Base-by-base conservation (phyloP, 1,140 invertebrate genomes). In the Caenorhabditis remanei region DNA sequence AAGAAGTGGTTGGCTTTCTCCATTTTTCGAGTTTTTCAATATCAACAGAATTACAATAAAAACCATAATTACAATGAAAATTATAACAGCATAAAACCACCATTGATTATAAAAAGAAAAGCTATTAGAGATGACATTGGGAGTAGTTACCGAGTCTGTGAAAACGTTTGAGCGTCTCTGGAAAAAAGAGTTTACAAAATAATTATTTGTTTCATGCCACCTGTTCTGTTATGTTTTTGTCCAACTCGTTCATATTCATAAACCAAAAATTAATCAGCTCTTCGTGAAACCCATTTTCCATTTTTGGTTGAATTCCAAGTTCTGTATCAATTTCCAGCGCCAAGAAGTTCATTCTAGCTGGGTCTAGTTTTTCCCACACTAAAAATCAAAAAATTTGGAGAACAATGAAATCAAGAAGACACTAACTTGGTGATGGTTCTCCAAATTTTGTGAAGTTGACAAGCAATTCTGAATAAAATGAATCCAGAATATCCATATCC, bases 401-500 rank as follows among this genome's bases (percentile, higher is more conserved):
- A 43, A 0, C 0, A 5, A 14, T 14, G 0, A 32, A 46, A 32
- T 8, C 0, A 11, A 16, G 46, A 40, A 19, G 5, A 43, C 5
- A 71, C 6, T 4, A 19, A 71, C 65, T 8, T 43, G 65, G 65
- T 14, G 65, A 43, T 16, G 40, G 65, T 43, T 16, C 14, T 6
- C 65, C 65, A 43, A 2, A 43, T 46, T 71, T 71, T 71, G 41
- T 71, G 19, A 71, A 71, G 46, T 71, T 71, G 1, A 71, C 65
- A 16, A 71, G 2, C 40, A 71, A 4, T 46, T 71, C 19, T 46
- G 65, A 71, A 46, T 71, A 71, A 71, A 71, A 71, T 14, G 40
- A 4, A 71, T 71, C 65, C 41, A 71, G 19, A 46, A 71, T 71
- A 46, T 71, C 65, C 65, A 71, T 71, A 43, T 71, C 65, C 16